A percentile compares a stretch with the other conserved stretches of the same genome.
These are phyloP conservation scores for Tor tambroides DNA, from an alignment of 2,113 vertebrate species.

Conservation along the genomic window DNA sequence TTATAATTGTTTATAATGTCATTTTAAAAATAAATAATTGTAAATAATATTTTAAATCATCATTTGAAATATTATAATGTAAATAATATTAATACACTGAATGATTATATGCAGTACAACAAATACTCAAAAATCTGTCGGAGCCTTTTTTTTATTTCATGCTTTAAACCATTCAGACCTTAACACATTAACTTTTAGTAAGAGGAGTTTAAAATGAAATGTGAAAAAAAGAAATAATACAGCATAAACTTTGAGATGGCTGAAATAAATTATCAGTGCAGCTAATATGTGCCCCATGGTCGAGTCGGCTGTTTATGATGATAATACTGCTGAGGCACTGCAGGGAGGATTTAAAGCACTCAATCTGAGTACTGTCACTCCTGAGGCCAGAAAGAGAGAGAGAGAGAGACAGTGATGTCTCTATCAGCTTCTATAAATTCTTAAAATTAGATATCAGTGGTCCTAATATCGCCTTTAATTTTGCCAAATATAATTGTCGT, in stretches of 20 bases:
- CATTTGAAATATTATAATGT: not conserved
- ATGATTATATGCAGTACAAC: not conserved
- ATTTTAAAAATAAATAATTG: not conserved
- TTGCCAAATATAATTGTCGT: not conserved
- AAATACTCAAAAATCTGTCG: not conserved
- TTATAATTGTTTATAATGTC: no score
- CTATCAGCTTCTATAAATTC: not conserved
- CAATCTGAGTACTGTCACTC: conserved; percentile 27
- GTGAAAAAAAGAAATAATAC: not conserved
- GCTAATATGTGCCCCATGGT: conserved; percentile 27
- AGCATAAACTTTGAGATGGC: conserved; percentile 1
- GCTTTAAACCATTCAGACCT: not conserved
- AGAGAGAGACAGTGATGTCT: not conserved
- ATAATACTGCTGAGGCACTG: conserved; percentile 45
- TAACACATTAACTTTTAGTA: not conserved
- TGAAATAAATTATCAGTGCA: conserved; percentile 26
- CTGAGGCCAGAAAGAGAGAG: conserved; percentile 11
- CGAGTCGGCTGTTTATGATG: conserved; percentile 39
- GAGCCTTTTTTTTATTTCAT: not conserved
- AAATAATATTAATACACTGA: not conserved
- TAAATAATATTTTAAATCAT: no score
- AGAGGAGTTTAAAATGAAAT: not conserved
- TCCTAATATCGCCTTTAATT: not conserved
- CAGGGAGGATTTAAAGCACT: conserved; percentile 37
- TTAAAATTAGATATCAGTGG: not conserved